Percentiles rank a stretch among this genome's conserved stretches.
Conservation (phyloP, 2,113 vertebrate species). For the Lasiurus borealis region DNA sequence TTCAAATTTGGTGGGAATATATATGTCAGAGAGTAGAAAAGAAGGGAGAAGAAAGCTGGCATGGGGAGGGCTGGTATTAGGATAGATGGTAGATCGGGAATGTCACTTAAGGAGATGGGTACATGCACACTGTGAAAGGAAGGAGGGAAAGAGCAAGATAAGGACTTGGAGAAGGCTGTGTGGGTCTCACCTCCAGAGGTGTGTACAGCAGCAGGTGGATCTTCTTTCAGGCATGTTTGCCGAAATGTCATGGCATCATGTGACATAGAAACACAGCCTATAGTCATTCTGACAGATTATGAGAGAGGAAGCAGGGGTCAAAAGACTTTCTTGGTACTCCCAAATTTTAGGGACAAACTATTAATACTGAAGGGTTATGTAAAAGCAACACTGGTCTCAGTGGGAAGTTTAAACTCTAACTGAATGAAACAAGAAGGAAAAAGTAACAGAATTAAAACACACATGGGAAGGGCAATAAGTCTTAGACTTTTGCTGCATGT, state of each 20-base stretch:
- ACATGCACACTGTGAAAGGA: background rate
- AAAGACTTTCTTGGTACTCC: background rate
- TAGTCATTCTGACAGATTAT: accelerated
- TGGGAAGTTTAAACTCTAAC: background rate
- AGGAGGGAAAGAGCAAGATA: too few species aligned
- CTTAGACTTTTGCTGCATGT: background rate
- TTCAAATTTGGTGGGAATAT: background rate
- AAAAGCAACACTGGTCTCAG: background rate
- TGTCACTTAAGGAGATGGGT: background rate
- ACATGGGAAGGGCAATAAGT: too few species aligned
- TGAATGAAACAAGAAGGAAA: background rate
- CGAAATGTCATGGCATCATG: background rate
- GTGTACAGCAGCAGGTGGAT: accelerated
- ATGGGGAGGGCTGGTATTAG: background rate
- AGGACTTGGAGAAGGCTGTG: too few species aligned
- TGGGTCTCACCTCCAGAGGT: background rate
- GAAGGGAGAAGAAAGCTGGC: too few species aligned
- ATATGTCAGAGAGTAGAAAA: background rate
- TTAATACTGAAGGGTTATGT: background rate
- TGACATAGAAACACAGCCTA: accelerated
- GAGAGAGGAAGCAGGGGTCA: background rate
- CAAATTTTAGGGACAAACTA: background rate
- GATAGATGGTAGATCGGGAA: background rate
- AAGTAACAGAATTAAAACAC: background rate
- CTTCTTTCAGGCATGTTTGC: background rate